Conservation (phyloP, 2,888 invertebrate genomes). For the Platycheirus albimanus region DNA sequence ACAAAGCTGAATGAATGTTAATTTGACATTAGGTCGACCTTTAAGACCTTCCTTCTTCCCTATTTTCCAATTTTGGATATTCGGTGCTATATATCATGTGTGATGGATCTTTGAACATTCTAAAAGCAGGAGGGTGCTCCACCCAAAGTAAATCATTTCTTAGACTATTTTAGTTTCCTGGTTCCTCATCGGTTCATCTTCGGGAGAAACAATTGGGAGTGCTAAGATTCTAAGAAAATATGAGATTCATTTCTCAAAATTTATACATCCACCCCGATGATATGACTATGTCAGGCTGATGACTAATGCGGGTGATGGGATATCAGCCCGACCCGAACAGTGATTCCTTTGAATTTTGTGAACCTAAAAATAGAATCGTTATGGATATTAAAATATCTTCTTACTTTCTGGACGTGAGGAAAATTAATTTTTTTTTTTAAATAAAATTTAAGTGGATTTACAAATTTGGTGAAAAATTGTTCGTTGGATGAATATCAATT, state of each 20-base stretch:
- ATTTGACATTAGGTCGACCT: too few species aligned
- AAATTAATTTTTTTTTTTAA: conserved; percentile 21
- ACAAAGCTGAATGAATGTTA: neutral
- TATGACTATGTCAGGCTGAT: conserved; percentile 11
- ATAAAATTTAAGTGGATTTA: conserved; percentile 39
- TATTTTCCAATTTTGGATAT: neutral
- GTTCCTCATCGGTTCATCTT: conserved; percentile 20
- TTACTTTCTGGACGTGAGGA: conserved; percentile 58
- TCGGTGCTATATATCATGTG: neutral
- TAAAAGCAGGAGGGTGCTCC: neutral
- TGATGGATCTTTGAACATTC: neutral
- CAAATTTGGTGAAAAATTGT: conserved; percentile 34
- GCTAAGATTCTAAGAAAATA: conserved; percentile 19
- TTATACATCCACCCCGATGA: conserved; percentile 59
- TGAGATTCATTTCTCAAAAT: conserved; percentile 31
- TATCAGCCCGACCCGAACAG: conserved; percentile 41
- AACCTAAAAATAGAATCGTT: conserved; percentile 63
- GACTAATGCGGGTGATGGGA: neutral
- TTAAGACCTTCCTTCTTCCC: too few species aligned
- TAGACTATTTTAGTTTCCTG: neutral
- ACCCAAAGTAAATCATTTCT: conserved; percentile 42
- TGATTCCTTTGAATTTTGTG: conserved; percentile 41
- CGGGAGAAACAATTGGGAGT: conserved; percentile 1
- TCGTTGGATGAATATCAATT: conserved; percentile 51
- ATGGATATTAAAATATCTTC: conserved; percentile 21